Base-by-base conservation (phyloP, 2,113 vertebrate species). In the Poicephalus meyeri region DNA sequence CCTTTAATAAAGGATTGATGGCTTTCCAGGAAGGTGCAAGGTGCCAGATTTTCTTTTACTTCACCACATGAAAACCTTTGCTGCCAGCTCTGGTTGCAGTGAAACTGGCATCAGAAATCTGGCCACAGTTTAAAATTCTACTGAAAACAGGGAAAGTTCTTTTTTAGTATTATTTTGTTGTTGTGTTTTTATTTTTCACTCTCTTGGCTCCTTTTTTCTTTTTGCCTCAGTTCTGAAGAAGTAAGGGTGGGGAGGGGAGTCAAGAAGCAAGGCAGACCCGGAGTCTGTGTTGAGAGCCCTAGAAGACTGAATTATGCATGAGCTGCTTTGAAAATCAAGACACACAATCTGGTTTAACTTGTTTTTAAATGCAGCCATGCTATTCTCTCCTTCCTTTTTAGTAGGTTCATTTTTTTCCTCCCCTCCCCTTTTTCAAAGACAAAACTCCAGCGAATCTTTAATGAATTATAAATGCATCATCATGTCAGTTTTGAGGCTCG, bases 381-480 rank as follows among this genome's bases (percentile, higher is more conserved):
- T 95, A 89, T 47, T 29, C 88, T 93, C 71, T 78, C 77, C 61
- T 93, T 93, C 76, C 53, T 64, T 82, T 85, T 82, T 64, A 91
- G 85, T 74, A 72, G 77, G 55, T 50, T 76, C 47, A 19, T 24
- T 49, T 69, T 71, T 82, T 78, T 13, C 3, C 6, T 13, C 26
- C 46, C 61, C 47, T 25, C 15, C 33, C 12, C 47, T 96, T 92
- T 91, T 95, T 71, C 81, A 89, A 92, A 97, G 84, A 94, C 88
- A 92, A 91, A 96, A 97, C 89, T 39, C 60, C 58, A 82, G 80
- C 12, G 44, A 74, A 77, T 97, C 93, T 95, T 96, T 96, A 97
- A 97, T 98, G 96, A 95, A 97, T 98, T 94, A 97, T 97, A 89
- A 97, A 86, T 93, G 77, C 73, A 85, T 72, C 80, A 50, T 95